Evolutionary conservation across 2,113 vertebrate genomes (phyloP), one percentile per base, ranked within the genome.

Genomic region (Mobula birostris): DNA sequence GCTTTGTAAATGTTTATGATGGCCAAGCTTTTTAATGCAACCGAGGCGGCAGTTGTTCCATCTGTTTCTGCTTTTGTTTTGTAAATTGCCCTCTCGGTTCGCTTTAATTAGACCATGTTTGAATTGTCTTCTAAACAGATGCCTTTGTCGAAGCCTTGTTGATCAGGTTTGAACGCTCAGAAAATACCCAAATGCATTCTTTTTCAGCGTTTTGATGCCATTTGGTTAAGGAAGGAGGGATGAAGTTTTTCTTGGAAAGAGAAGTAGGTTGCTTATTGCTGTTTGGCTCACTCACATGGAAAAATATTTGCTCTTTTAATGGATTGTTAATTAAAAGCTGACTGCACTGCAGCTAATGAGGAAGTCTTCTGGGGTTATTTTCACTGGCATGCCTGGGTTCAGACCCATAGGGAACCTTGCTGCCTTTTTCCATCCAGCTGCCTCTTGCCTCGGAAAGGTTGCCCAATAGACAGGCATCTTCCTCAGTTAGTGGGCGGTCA

Each of bases 1-100:
- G 32, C 61, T 90, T 68, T 90, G 85, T 90, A 90, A 90, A 90
- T 36, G 85, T 90, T 90, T 90, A 90, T 90, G 85, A 90, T 90
- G 85, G 17, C 85, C n/a, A n/a, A 66, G 61, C n/a, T 15, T 90
- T 19, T 21, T 66, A 90, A 90, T 12, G 63, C 61, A 32, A 32
- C 29, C 15, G 19, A 90, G 29, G 61, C 85, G 66, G 85, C 29
- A 32, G 61, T 32, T 90, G 66, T 90, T 68, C 85, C 85, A 90
- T 90, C 85, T 66, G 85, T 66, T 90, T 68, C 61, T 90, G 85
- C 29, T 32, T 68, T 87, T 90, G 61, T 66, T 68, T 66, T 32
- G 5, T 29, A 32, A 5, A 15, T 90, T 32, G 6, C 61, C 24
- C 29, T 61, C 29, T 63, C 27, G 61, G 1, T 87, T 87, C 12